Base-by-base conservation (phyloP, 2,797 vertebrate species). In the Salmo trutta region DNA sequence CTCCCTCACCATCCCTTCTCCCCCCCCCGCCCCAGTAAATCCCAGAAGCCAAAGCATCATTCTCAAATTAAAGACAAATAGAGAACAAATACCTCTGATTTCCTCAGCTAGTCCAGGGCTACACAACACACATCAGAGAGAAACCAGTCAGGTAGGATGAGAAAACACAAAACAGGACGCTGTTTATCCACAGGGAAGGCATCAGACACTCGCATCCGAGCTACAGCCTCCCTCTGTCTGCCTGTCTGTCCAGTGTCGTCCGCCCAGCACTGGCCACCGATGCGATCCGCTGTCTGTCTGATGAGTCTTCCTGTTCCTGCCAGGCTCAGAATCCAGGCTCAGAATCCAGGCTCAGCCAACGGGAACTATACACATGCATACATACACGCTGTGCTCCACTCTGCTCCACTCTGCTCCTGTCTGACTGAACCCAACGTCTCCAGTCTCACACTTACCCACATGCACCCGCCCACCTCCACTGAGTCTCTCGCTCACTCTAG, bases 381-480 rank as follows among this genome's bases (percentile, higher is more conserved):
- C 94, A 94, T 92, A 86, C 93, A 90, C 89, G 85, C 84, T 31
- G 52, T 4, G 12, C 77, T 84, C 66, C 75, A 83, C 84, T 90
- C 83, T 4, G 12, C 77, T 84, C 66, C 75, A 83, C 84, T 90
- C 83, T 74, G 82, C 81, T 79, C 77, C 89, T 84, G 84, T 56
- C 87, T 87, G 90, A 93, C 87, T 90, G 88, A 90, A 86, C 85
- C 86, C 83, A 24, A 65, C 77, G 93, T 90, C 93, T 91, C 93
- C 91, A 91, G 90, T 93, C 94, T 91, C 82, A 89, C 90, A 92
- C 85, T 93, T 90, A 91, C 94, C 94, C 94, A 89, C 95, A 95
- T 92, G 92, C 92, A 47, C 94, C 92, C 94, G 89, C 95, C 95
- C 93, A 92, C 92, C 91, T 91, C 91, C 91, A 77, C 82, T 65